Conservation (phyloP, 2,888 invertebrate species). For the Plagiodera versicolora region DNA sequence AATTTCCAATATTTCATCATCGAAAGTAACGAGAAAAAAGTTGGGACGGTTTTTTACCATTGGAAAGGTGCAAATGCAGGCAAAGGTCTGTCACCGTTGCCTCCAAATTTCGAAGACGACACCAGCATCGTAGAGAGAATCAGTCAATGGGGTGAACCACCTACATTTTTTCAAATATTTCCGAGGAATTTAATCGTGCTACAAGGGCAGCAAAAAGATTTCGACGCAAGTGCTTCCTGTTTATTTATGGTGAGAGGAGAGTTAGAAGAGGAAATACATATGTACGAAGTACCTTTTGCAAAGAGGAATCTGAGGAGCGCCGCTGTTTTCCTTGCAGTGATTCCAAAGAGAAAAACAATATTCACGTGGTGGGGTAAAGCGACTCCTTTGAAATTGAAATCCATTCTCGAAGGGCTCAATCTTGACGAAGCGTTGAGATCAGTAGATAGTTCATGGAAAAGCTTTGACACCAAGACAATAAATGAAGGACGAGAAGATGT, state of each 20-base stretch:
- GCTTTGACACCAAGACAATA: conserved; percentile 27
- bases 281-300: conserved; percentile 37
- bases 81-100: conserved; percentile 40
- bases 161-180: conserved; percentile 39
- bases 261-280: conserved; percentile 35
- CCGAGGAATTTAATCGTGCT: conserved; percentile 29
- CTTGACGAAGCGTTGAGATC: conserved; percentile 22
- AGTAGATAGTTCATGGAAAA: conserved; percentile 23
- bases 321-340: conserved; percentile 34
- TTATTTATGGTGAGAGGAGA: conserved; percentile 39
- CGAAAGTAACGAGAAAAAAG: conserved; percentile 16
- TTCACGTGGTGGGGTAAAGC: conserved; percentile 37
- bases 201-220: conserved; percentile 23
- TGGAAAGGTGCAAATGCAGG: conserved; percentile 39
- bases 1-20: conserved; percentile 22
- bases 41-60: conserved; percentile 34
- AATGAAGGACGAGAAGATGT: conserved; percentile 30
- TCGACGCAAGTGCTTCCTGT: conserved; percentile 25
- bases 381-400: conserved; percentile 1
- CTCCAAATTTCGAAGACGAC: conserved; percentile 34
- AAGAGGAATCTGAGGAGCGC: conserved; percentile 36
- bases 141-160: conserved; percentile 41
- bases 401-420: conserved; percentile 6
- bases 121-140: conserved; percentile 37
- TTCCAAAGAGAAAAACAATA: conserved; percentile 26